Base-by-base conservation (phyloP, 2,797 vertebrate species). In the Caiman crocodilus region DNA sequence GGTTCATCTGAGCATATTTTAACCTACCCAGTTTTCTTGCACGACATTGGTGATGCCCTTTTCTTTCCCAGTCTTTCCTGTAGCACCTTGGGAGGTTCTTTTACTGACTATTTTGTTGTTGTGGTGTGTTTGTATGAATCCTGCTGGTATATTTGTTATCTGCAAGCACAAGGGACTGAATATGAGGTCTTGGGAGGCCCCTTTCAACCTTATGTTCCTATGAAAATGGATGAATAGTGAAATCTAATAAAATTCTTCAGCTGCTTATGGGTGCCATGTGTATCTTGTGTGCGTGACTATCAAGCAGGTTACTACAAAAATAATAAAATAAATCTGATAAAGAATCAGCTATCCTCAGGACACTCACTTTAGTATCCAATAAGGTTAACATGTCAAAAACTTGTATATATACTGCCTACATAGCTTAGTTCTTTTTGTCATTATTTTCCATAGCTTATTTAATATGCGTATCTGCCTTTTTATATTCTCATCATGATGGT, bases 401-500 rank as follows among this genome's bases (percentile, higher is more conserved):
- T 84, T 86, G 28, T 83, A 94, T 93, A 93, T 85, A 59, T 7
- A 4, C 86, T 92, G 23, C 93, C 75, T 35, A 63, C 74, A 80
- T 18, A 12, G 71, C 5, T 82, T 89, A 9, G 0, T 87, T 78
- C 42, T 92, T 93, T 12, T 26, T 64, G 75, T 74, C 74, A 0
- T 59, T 76, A 85, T 88, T 95, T 96, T 84, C 87, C 75, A 2
- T 20, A 67, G 90, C 90, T 89, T 3, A 1, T 80, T 94, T 91
- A 88, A 64, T 76, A 28, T 86, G 82, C 90, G 28, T 90, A 79
- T 93, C 74, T 92, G 94, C 94, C 92, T 96, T 95, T 75, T 90
- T 95, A 78, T 93, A 59, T 86, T 92, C 87, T 63, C 73, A 55
- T 81, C 91, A 89, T 86, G 90, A 85, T 76, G 87, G 91, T 92